A percentile compares a stretch with the other conserved stretches of the same genome.
These are phyloP conservation scores for Neodontobutis hainanensis DNA, from an alignment of 2,113 vertebrate species.

Conservation along the genomic window DNA sequence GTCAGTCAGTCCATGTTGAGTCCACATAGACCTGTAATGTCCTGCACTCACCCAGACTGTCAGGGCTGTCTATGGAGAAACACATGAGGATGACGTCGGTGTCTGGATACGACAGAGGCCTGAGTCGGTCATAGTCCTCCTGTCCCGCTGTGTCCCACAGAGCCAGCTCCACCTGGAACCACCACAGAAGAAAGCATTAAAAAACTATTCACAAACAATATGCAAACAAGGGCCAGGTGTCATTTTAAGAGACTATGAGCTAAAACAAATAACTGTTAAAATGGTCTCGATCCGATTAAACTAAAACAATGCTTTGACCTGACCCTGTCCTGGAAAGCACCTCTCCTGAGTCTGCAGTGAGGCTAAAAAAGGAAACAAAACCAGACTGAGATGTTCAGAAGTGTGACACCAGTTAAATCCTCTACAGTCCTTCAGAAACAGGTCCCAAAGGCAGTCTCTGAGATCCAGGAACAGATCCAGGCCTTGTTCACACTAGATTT, in stretches of 20 bases:
- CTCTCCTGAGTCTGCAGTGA: constrained; percentile 2
- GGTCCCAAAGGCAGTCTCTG: constrained; percentile 42
- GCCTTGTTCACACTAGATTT: neutral
- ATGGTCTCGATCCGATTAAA: too few relatives aligned
- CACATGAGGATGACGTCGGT: constrained; percentile 86
- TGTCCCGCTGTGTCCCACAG: constrained; percentile 85
- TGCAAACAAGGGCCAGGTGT: too few relatives aligned
- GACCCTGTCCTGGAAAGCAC: neutral
- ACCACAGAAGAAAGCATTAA: neutral
- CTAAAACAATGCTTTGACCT: neutral
- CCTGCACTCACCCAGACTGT: constrained; percentile 88
- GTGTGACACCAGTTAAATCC: neutral
- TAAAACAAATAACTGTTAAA: too few relatives aligned
- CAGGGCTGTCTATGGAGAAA: constrained; percentile 85
- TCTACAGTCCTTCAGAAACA: neutral
- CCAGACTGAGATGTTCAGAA: constrained; percentile 22
- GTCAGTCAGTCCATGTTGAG: too few relatives aligned
- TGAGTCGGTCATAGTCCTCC: constrained; percentile 83
- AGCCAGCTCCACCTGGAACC: constrained; percentile 80
- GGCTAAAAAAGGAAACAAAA: constrained; percentile 49
- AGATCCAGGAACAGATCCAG: constrained; percentile 36
- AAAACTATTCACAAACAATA: too few relatives aligned
- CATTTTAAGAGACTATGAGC: too few relatives aligned
- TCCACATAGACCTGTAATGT: neutral
- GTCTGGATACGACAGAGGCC: constrained; percentile 84